A percentile compares a stretch with the other conserved stretches of the same genome.
These are phyloP conservation scores for Ellobium chinense DNA, from an alignment of 2,888 invertebrate species.

Conservation along the genomic window DNA sequence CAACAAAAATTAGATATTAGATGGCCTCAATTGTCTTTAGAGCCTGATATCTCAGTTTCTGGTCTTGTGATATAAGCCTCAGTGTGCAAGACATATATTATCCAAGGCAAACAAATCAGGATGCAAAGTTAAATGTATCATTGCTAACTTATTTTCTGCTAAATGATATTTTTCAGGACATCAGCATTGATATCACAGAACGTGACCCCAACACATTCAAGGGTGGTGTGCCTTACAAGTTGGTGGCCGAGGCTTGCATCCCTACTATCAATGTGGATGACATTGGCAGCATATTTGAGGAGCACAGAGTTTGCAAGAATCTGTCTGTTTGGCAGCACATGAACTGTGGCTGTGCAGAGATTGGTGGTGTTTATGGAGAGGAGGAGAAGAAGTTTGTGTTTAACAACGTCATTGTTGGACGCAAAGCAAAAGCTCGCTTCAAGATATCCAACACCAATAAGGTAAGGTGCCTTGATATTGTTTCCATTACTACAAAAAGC, in stretches of 20 bases:
- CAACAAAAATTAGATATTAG: too few relatives aligned
- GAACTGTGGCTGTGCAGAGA: constrained; percentile 66
- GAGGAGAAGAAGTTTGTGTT: constrained; percentile 78
- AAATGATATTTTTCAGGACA: constrained; percentile 70
- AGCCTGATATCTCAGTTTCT: too few relatives aligned
- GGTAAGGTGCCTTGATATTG: constrained; percentile 58
- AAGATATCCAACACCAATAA: constrained; percentile 78
- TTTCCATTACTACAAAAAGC: too few relatives aligned
- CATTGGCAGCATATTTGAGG: constrained; percentile 78
- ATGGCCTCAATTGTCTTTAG: too few relatives aligned
- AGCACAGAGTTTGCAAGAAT: constrained; percentile 78
- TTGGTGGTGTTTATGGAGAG: constrained; percentile 78
- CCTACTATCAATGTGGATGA: constrained; percentile 77
- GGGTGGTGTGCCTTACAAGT: constrained; percentile 76
- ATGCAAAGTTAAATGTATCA: too few relatives aligned
- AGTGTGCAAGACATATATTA: too few relatives aligned
- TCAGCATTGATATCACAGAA: constrained; percentile 77
- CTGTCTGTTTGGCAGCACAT: constrained; percentile 75
- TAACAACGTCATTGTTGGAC: constrained; percentile 78
- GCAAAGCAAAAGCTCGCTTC: constrained; percentile 77
- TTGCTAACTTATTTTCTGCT: too few relatives aligned
- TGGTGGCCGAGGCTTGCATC: constrained; percentile 77
- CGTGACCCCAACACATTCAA: constrained; percentile 74
- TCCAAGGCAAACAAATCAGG: too few relatives aligned
- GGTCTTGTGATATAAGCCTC: too few relatives aligned